These are phyloP conservation scores for Peromyscus californicus DNA, from an alignment of 2,113 vertebrate genomes.

Conservation along the genomic window DNA sequence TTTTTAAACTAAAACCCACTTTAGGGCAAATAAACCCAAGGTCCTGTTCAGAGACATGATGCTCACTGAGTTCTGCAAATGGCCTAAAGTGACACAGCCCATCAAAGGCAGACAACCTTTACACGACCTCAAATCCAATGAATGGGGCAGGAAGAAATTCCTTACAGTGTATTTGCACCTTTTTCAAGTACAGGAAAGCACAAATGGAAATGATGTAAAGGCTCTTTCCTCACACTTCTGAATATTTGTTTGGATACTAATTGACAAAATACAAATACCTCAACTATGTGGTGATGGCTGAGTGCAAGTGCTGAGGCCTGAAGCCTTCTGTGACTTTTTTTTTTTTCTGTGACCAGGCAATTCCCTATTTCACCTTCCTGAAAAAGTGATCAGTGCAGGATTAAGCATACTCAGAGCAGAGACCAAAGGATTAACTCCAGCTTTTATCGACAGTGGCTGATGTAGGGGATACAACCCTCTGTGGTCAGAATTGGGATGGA, in stretches of 20 bases:
- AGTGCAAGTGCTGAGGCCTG: too few species aligned
- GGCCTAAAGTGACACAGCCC: not conserved
- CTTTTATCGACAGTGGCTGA: not conserved
- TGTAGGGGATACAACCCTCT: conserved; percentile 10
- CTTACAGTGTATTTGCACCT: not conserved
- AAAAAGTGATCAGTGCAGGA: conserved; percentile 16
- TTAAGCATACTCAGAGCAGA: conserved; percentile 8
- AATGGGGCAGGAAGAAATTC: conserved; percentile 56
- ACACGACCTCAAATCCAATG: conserved; percentile 26
- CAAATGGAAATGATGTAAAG: conserved; percentile 10
- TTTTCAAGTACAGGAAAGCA: not conserved
- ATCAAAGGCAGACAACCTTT: not conserved
- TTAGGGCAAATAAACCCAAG: conserved; percentile 37
- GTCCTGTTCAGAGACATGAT: conserved; percentile 5
- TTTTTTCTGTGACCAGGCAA: not conserved
- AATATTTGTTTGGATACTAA: not conserved
- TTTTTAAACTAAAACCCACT: conserved; percentile 61
- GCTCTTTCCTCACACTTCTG: not conserved
- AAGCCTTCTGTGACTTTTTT: not conserved
- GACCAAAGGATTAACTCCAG: conserved; percentile 44
- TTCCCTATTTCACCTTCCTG: not conserved
- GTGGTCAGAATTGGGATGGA: conserved; percentile 4
- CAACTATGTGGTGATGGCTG: not conserved
- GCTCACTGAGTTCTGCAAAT: conserved; percentile 3
- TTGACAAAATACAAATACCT: conserved; percentile 7